Evolutionary conservation across 92 coral and sea anemone genomes (phyloP), one percentile per base, ranked within the genome.

Genomic region (Epizoanthus fatuus): DNA sequence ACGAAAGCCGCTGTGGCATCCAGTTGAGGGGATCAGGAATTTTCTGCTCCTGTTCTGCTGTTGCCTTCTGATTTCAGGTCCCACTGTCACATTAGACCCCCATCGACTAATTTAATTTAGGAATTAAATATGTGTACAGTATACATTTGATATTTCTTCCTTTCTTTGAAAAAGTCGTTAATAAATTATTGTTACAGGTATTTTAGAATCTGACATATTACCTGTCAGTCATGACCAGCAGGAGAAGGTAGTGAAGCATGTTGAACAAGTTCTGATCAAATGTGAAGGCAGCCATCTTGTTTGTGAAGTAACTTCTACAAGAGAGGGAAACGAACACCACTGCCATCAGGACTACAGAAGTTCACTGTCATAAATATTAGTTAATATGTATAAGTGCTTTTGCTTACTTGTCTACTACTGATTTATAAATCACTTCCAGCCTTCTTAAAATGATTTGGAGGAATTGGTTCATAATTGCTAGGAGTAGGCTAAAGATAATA

Each of bases 171-270:
- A 62, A 8, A 22, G 15, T 3, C 7, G 15, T 38, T 22, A 1
- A 9, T 63, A 3, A 14, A 7, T 11, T 22, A 22, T 22, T 22
- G 25, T 22, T 22, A 22, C 25, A 22, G 25, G 25, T 22, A 22
- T 7, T 5, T 17, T 19, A 20, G 4, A 6, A 8, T 2, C n/a
- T 9, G 7, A 22, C 14, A 1, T 29, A 60, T 7, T 57, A 94
- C 98, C 91, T 91, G 92, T 91, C 87, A 15, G 85, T 38, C 29
- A 94, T 66, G n/a, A 89, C 82, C 90, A 86, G n/a, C 67, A 94
- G 79, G 56, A 94, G 86, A 19, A 94, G 72, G 63, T 80, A 86
- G 51, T 89, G 98, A n/a, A 94, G 89, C 88, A 74, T 76, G 25
- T 60, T 63, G 81, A 94, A 92, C 79, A 94, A 86, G 19, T 94